phyloP scores from a whole-genome alignment of 2,797 vertebrate genomes.

The Selene dorsalis region DNA sequence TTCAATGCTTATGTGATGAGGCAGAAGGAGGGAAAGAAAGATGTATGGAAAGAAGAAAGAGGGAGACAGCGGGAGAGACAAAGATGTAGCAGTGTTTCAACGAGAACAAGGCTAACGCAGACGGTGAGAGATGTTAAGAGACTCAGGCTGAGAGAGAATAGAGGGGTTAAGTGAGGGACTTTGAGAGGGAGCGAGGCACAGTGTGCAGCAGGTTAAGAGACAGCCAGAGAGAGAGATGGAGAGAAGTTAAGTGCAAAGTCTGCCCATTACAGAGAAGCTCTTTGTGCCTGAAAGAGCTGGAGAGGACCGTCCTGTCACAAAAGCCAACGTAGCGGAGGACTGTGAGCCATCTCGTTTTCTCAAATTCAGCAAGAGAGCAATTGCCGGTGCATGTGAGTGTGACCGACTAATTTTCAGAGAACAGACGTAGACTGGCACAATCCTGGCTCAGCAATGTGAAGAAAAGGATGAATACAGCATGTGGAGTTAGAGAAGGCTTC shows the following conservation, averaged over 20 bases:
- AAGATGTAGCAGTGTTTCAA: conserved; percentile 25
- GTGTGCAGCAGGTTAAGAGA: conserved; percentile 40
- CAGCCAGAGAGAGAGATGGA: conserved; percentile 35
- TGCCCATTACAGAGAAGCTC: conserved; percentile 43
- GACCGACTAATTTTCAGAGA: conserved; percentile 45
- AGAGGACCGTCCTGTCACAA: conserved; percentile 59
- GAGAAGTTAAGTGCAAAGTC: conserved; percentile 46
- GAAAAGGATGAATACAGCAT: conserved; percentile 28
- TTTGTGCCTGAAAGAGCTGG: conserved; percentile 50
- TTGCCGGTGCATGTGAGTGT: conserved; percentile 28
- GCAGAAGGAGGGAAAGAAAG: conserved; percentile 23
- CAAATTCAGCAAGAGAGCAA: conserved; percentile 44
- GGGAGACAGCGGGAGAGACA: conserved; percentile 18
- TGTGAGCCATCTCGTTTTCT: conserved; percentile 39
- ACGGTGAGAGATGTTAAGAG: conserved; percentile 49
- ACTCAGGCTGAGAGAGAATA: conserved; percentile 42
- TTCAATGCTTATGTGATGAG: conserved; percentile 55
- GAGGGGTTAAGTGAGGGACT: conserved; percentile 65
- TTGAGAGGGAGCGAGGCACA: conserved; percentile 36
- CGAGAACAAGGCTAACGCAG: conserved; percentile 49
- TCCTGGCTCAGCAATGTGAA: conserved; percentile 11
- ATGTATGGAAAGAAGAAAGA: conserved; percentile 7
- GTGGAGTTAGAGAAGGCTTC: conserved; percentile 16
- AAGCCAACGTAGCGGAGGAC: conserved; percentile 48
- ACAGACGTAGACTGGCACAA: conserved; percentile 14